Percentiles rank a stretch among this genome's conserved stretches.
These are phyloP conservation scores for Syrista parreyssii DNA, from an alignment of 2,888 invertebrate species.

Conservation along the genomic window DNA sequence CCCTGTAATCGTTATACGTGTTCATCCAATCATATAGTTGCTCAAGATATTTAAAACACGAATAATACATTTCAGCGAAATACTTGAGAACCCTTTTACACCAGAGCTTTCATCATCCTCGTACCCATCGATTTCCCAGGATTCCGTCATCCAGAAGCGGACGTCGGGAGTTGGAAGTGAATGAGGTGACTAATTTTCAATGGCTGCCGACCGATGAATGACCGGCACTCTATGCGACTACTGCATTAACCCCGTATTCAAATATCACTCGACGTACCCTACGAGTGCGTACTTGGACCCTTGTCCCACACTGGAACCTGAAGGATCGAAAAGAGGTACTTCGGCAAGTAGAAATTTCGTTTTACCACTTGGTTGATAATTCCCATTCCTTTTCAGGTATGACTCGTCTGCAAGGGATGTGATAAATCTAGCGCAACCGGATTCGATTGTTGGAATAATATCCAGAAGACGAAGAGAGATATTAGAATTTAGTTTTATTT, in stretches of 20 bases:
- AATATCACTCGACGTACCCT: constrained; percentile 30
- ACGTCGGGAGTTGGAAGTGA: constrained; percentile 24
- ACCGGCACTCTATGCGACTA: constrained; percentile 32
- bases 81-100: background rate
- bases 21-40: background rate
- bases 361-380: background rate
- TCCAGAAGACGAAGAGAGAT: background rate
- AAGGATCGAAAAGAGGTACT: background rate
- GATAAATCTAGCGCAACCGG: background rate
- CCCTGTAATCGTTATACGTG: background rate
- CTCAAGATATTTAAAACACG: background rate
- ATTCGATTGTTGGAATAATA: background rate
- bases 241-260: constrained; percentile 40
- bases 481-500: constrained; percentile 1
- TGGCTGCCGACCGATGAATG: constrained; percentile 35
- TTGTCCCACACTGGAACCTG: background rate
- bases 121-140: background rate
- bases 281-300: background rate
- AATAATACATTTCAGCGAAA: background rate
- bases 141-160: background rate
- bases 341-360: background rate
- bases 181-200: constrained; percentile 52
- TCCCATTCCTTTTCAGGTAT: background rate
- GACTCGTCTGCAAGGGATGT: background rate
- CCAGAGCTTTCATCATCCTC: background rate